Conservation (phyloP, 2,113 vertebrate species). For the Rhinolophus ferrumequinum region DNA sequence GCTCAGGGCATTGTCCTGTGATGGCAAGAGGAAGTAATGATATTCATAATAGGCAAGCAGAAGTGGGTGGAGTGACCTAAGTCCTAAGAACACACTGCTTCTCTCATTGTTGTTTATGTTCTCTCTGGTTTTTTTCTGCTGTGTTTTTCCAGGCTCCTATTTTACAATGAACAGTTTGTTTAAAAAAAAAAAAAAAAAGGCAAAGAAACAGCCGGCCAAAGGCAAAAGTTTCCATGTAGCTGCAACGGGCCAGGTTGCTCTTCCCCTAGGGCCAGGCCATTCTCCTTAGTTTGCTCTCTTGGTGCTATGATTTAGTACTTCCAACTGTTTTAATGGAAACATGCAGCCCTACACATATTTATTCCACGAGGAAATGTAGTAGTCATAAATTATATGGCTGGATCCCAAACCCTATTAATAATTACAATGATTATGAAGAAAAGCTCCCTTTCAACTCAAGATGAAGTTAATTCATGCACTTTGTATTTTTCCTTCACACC, state of each 20-base stretch:
- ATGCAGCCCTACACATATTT: background rate
- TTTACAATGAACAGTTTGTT: slow-evolving; percentile 24
- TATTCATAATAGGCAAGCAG: slow-evolving; percentile 68
- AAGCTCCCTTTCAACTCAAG: background rate
- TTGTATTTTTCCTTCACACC: background rate
- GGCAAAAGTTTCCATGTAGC: background rate
- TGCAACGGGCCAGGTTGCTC: background rate
- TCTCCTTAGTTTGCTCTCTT: background rate
- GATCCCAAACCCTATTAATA: background rate
- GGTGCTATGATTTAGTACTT: background rate
- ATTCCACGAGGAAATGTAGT: background rate
- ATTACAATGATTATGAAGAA: background rate
- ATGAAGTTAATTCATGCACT: background rate
- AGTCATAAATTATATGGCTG: background rate
- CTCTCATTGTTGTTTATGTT: slow-evolving; percentile 72
- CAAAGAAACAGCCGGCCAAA: slow-evolving; percentile 37
- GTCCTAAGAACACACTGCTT: slow-evolving; percentile 73
- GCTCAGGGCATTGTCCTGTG: background rate
- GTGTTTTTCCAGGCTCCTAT: slow-evolving; percentile 44
- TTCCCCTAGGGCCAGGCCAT: accelerated
- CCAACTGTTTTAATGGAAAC: background rate
- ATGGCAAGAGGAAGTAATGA: slow-evolving; percentile 66
- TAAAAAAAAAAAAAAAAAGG: slow-evolving; percentile 3
- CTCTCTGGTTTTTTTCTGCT: slow-evolving; percentile 46
- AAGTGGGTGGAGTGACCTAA: slow-evolving; percentile 77